phyloP scores from a whole-genome alignment of 2,888 invertebrate species.

The Leucoma salicis region DNA sequence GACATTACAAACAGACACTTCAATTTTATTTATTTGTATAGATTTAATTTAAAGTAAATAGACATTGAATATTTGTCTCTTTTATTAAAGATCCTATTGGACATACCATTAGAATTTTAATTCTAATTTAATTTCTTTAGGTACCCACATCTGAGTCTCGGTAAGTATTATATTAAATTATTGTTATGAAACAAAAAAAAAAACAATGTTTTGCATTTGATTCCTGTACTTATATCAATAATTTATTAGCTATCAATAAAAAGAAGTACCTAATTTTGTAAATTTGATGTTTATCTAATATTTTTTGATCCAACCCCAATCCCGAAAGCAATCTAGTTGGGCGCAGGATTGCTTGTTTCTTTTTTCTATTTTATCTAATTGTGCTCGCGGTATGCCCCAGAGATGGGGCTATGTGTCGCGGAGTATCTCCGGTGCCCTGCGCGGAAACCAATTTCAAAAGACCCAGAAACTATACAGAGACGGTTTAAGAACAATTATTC shows the following conservation, averaged over 20 bases:
- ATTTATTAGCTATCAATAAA: constrained; percentile 3
- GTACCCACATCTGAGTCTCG: too few relatives aligned
- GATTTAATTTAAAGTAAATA: too few relatives aligned
- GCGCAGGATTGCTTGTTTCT: constrained; percentile 52
- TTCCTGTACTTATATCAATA: too few relatives aligned
- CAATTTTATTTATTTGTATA: too few relatives aligned
- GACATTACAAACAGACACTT: too few relatives aligned
- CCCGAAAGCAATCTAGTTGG: constrained; percentile 56
- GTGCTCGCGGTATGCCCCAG: constrained; percentile 65
- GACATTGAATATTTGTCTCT: too few relatives aligned
- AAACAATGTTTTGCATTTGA: too few relatives aligned
- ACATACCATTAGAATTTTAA: too few relatives aligned
- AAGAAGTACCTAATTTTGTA: constrained; percentile 7
- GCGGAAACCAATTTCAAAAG: constrained; percentile 72
- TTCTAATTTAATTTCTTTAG: too few relatives aligned
- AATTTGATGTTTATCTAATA: constrained; percentile 29
- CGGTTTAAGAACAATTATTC: constrained; percentile 23
- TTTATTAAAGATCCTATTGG: too few relatives aligned
- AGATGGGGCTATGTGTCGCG: constrained; percentile 70
- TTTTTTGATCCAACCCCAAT: constrained; percentile 37
- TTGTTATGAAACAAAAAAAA: too few relatives aligned
- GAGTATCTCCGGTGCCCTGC: constrained; percentile 54
- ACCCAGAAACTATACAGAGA: constrained; percentile 62
- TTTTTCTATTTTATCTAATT: constrained; percentile 70
- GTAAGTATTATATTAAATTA: too few relatives aligned